phyloP scores from a whole-genome alignment of 2,797 vertebrate genomes.

The Periophthalmus magnuspinnatus region DNA sequence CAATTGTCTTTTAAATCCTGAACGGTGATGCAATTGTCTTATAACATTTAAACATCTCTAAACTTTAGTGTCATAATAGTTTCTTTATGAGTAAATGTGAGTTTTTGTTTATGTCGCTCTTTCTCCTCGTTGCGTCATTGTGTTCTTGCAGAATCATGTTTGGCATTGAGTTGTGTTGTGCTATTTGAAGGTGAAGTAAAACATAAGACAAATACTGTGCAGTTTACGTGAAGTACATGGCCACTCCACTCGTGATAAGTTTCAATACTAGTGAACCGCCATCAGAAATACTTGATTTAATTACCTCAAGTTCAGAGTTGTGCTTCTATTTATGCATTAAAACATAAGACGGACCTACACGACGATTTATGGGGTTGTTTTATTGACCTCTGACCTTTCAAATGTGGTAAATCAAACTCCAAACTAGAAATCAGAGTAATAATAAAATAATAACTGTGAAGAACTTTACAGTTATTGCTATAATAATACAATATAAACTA shows the following conservation, averaged over 20 bases:
- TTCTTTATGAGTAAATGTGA: not conserved
- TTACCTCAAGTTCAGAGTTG: not conserved
- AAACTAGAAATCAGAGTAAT: too few relatives aligned
- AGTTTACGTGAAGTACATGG: not conserved
- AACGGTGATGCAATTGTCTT: too few relatives aligned
- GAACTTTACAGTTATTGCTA: too few relatives aligned
- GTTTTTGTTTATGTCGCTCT: not conserved
- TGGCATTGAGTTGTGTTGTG: not conserved
- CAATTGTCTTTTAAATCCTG: not conserved
- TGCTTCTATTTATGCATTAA: too few relatives aligned
- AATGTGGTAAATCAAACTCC: too few relatives aligned
- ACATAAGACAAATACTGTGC: not conserved
- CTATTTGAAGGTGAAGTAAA: not conserved
- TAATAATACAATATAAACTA: too few relatives aligned
- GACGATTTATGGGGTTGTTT: too few relatives aligned
- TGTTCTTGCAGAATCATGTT: not conserved
- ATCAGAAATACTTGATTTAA: not conserved
- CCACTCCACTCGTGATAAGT: too few relatives aligned
- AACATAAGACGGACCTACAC: too few relatives aligned
- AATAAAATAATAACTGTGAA: too few relatives aligned
- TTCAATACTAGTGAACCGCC: too few relatives aligned
- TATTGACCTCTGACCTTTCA: too few relatives aligned
- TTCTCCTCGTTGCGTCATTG: slow-evolving; percentile 1
- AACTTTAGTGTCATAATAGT: not conserved
- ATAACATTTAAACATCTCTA: not conserved